These are phyloP conservation scores for Diarsia brunnea DNA, from an alignment of 2,888 invertebrate genomes.

Conservation along the genomic window DNA sequence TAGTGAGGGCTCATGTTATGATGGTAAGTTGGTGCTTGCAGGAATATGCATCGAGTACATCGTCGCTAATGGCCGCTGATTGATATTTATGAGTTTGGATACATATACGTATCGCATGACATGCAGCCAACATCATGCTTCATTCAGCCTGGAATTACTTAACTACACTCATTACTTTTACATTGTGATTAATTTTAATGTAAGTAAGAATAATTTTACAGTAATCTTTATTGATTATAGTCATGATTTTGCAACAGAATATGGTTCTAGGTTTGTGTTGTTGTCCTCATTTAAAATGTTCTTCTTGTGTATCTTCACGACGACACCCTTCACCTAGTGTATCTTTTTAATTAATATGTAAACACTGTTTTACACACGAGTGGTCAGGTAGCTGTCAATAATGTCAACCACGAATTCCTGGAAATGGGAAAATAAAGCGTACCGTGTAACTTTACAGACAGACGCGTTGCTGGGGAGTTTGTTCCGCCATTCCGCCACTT, in stretches of 20 bases:
- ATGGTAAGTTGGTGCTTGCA: conserved; percentile 70
- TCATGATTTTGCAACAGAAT: neutral
- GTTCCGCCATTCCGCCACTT: too few species aligned
- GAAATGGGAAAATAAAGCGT: neutral
- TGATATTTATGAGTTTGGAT: conserved; percentile 86
- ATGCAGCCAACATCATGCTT: conserved; percentile 73
- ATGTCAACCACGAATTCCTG: neutral
- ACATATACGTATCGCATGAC: conserved; percentile 78
- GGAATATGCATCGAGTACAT: conserved; percentile 68
- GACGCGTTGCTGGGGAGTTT: too few species aligned
- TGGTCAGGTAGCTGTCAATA: neutral
- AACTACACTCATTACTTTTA: conserved; percentile 53
- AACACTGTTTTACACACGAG: neutral
- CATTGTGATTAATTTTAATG: conserved; percentile 55
- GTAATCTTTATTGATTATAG: conserved; percentile 22
- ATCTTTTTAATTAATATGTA: neutral
- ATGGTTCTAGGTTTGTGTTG: neutral
- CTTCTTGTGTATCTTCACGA: neutral
- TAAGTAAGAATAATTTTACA: conserved; percentile 41
- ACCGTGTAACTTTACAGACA: too few species aligned
- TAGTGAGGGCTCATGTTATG: conserved; percentile 57
- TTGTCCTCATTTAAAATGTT: neutral
- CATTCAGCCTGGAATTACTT: conserved; percentile 70
- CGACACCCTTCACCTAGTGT: neutral
- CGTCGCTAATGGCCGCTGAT: conserved; percentile 72